Evolutionary conservation across 2,888 invertebrate genomes (phyloP), one percentile per base, ranked within the genome.

Genomic region (Dryobotodes eremita): DNA sequence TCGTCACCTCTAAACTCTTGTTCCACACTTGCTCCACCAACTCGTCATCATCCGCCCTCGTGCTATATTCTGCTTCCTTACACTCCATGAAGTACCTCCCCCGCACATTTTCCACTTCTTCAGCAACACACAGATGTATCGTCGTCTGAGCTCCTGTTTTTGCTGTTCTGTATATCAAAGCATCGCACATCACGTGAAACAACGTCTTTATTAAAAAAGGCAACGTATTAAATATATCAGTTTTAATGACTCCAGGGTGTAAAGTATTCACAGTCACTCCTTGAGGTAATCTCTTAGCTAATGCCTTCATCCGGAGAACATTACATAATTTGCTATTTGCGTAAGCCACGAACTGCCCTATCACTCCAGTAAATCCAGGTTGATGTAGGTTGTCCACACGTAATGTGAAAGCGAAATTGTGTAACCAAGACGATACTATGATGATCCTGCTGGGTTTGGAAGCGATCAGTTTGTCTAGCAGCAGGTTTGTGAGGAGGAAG

Each of bases 71-170:
- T 31, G 93, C 92, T 90, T 97, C 97, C 94, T 97, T 97, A 91
- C 98, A 99, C 88, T 99, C 98, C 91, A 97, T 96, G 88, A 97
- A 99, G 92, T 98, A 99, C 92, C 98, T 98, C 36, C 98, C 98
- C n/a, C 97, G 97, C 0, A 98, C 96, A 64, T 97, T 97, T 64
- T 97, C 97, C 2, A 98, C 94, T 86, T 98, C 98, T 64, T 98
- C 98, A 0, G 98, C 97, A 1, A 98, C 98, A 20, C 98, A 98
- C 74, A 98, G 91, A 90, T 98, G 97, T 73, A 98, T 97, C 2
- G 97, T 97, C 0, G 98, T 98, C 91, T 98, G 98, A 0, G 98
- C 98, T 0, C 99, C 99, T 92, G 98, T 98, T 86, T 97, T 97
- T 0, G 98, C 95, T 6, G 97, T 98, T 95, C 98, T n/a, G 89